Percentiles rank a stretch among this genome's conserved stretches.
Conservation (phyloP, 2,888 invertebrate species). For the Sarcophaga carnaria region DNA sequence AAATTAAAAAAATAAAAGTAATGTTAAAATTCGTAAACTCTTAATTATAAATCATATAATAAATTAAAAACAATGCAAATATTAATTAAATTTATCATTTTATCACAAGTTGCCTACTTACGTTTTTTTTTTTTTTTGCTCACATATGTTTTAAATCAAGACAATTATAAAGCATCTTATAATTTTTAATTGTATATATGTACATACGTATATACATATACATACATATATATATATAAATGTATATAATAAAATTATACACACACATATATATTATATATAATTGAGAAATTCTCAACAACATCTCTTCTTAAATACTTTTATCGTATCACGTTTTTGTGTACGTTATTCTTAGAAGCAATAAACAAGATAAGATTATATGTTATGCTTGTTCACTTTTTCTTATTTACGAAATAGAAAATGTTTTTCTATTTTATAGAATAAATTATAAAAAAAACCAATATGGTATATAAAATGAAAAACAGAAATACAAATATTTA, state of each 20-base stretch:
- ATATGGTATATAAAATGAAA: neutral
- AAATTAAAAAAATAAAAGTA: too few species aligned
- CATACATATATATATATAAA: too few species aligned
- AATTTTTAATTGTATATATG: conserved; percentile 3
- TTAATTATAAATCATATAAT: too few species aligned
- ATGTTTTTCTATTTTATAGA: conserved; percentile 5
- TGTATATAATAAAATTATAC: too few species aligned
- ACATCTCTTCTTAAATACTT: conserved; percentile 27
- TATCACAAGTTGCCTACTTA: neutral
- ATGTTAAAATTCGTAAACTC: too few species aligned
- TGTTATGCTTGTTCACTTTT: neutral
- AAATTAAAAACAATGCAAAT: neutral
- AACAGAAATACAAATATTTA: neutral
- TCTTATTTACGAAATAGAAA: conserved; percentile 15
- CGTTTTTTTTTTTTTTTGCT: neutral
- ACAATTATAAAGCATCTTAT: conserved; percentile 34
- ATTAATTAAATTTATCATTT: neutral
- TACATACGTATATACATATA: too few species aligned
- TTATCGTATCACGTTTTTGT: conserved; percentile 53
- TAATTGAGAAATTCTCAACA: conserved; percentile 30
- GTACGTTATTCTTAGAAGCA: conserved; percentile 46
- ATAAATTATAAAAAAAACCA: conserved; percentile 11
- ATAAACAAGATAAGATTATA: conserved; percentile 54
- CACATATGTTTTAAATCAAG: conserved; percentile 4
- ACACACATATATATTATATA: neutral